phyloP scores from a whole-genome alignment of 1,140 invertebrate genomes.

The Periplaneta americana region DNA sequence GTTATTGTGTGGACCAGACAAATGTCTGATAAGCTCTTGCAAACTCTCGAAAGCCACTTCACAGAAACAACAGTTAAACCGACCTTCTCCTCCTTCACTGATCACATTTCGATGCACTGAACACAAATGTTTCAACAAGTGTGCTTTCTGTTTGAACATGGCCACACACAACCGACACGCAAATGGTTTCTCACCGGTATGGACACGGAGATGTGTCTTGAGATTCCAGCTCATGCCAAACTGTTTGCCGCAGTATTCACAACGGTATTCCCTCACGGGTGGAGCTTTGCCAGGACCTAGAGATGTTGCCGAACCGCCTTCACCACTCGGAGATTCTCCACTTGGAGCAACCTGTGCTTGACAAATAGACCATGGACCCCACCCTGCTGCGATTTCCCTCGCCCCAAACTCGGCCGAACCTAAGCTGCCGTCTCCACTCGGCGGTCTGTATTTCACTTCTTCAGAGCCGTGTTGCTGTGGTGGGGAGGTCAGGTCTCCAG shows the following conservation, averaged over 20 bases:
- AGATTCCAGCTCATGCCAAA: slow-evolving; percentile 88
- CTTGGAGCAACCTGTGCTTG: slow-evolving; percentile 48
- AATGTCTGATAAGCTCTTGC: slow-evolving; percentile 75
- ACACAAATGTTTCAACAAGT: slow-evolving; percentile 77
- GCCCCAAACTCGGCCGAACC: slow-evolving; percentile 32
- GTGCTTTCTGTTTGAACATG: slow-evolving; percentile 86
- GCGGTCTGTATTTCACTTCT: slow-evolving; percentile 59
- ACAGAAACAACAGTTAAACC: slow-evolving; percentile 82
- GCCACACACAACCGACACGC: slow-evolving; percentile 79
- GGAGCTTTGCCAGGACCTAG: slow-evolving; percentile 24
- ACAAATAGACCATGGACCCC: slow-evolving; percentile 63
- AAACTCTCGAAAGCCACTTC: slow-evolving; percentile 74
- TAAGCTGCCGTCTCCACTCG: slow-evolving; percentile 49
- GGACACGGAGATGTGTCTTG: slow-evolving; percentile 77
- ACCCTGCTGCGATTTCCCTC: slow-evolving; percentile 26
- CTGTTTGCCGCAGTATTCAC: slow-evolving; percentile 82
- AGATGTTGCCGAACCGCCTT: background rate
- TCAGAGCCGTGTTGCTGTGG: slow-evolving; percentile 27
- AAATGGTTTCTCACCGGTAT: slow-evolving; percentile 83
- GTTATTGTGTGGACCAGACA: slow-evolving; percentile 81
- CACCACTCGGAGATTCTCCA: slow-evolving; percentile 10
- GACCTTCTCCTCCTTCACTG: slow-evolving; percentile 58
- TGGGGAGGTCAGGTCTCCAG: background rate
- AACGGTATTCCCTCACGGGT: slow-evolving; percentile 73
- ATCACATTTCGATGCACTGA: slow-evolving; percentile 81